Conservation (phyloP, 1,140 invertebrate genomes). For the Rhagoletis pomonella region DNA sequence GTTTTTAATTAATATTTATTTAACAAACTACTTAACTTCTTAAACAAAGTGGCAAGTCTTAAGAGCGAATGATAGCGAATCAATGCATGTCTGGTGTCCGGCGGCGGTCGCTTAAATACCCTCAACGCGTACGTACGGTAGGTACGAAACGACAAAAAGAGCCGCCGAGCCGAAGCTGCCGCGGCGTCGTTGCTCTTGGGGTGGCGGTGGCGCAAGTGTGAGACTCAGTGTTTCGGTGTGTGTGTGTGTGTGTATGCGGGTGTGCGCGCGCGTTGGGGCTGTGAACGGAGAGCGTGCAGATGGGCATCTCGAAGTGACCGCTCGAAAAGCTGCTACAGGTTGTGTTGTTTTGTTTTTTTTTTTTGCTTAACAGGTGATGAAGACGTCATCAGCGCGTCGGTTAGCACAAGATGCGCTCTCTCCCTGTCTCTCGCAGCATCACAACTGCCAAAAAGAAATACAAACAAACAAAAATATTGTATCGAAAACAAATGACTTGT, state of each 20-base stretch:
- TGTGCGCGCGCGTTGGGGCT: not conserved
- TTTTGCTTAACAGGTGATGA: slow-evolving; percentile 49
- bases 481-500: not conserved
- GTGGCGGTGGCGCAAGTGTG: not conserved
- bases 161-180: slow-evolving; percentile 55
- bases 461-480: slow-evolving; percentile 4
- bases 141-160: slow-evolving; percentile 56
- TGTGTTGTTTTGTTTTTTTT: not conserved
- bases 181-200: slow-evolving; percentile 31
- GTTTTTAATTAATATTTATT: slow-evolving; percentile 72
- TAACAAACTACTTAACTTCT: slow-evolving; percentile 56
- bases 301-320: not conserved
- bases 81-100: slow-evolving; percentile 72
- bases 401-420: not conserved
- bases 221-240: too few species aligned
- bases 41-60: slow-evolving; percentile 70
- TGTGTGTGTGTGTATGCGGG: not conserved
- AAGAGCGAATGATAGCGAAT: slow-evolving; percentile 74
- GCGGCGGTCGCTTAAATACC: slow-evolving; percentile 73
- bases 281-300: not conserved
- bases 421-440: not conserved
- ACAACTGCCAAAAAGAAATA: not conserved
- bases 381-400: slow-evolving; percentile 32
- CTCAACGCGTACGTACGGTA: slow-evolving; percentile 54
- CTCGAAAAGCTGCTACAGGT: slow-evolving; percentile 25